These are phyloP conservation scores for Acanthochromis polyacanthus DNA, from an alignment of 2,113 vertebrate genomes.

Conservation along the genomic window DNA sequence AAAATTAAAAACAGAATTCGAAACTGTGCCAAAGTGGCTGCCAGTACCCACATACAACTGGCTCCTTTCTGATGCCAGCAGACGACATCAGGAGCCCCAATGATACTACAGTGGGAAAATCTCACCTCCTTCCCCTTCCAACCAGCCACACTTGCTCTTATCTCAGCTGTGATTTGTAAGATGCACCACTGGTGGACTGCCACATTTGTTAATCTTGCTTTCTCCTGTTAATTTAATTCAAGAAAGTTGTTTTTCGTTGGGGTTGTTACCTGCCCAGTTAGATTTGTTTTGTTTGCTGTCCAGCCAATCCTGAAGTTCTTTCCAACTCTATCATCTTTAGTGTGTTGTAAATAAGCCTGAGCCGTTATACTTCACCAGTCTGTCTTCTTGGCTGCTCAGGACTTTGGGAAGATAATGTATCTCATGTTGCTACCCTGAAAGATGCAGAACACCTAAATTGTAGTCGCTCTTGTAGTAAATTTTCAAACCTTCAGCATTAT, in stretches of 20 bases:
- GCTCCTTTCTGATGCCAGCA: conserved; percentile 22
- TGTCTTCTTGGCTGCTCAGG: conserved; percentile 12
- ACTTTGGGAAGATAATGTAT: background rate
- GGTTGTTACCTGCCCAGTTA: conserved; percentile 18
- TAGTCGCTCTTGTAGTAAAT: background rate
- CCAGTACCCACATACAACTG: conserved; percentile 1
- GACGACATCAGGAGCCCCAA: background rate
- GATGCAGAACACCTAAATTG: background rate
- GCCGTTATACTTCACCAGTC: background rate
- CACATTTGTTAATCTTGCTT: conserved; percentile 20
- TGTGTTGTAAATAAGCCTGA: conserved; percentile 47
- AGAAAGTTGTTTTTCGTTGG: conserved; percentile 7
- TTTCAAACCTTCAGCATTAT: background rate
- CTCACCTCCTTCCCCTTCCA: background rate
- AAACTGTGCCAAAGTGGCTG: background rate
- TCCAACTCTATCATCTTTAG: conserved; percentile 49
- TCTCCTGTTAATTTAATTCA: conserved; percentile 29
- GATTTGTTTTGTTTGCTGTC: conserved; percentile 27
- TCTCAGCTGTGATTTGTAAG: conserved; percentile 30
- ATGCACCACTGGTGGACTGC: background rate
- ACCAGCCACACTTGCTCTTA: background rate
- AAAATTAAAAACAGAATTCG: too few species aligned
- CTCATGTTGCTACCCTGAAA: conserved; percentile 5
- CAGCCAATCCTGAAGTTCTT: conserved; percentile 29
- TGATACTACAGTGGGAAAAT: background rate